Evolutionary conservation across 1,140 invertebrate genomes (phyloP).

Genomic region (Arctopsyche grandis): DNA sequence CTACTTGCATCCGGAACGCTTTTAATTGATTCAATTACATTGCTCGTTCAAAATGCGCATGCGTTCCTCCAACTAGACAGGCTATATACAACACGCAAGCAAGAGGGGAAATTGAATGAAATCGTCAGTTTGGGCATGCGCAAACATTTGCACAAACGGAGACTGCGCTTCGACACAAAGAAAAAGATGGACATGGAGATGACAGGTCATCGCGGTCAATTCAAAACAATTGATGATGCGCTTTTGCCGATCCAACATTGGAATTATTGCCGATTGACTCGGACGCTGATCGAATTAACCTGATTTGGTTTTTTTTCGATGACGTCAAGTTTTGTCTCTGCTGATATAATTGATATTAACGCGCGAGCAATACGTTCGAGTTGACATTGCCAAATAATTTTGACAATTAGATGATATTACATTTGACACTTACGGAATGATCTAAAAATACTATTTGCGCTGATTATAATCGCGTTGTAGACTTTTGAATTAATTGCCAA

Average conservation of each 20-base stretch:
- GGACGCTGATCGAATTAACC: slow-evolving; percentile 38
- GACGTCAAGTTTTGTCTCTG: background rate
- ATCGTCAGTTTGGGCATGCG: too few species aligned
- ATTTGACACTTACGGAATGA: background rate
- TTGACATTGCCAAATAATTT: slow-evolving; percentile 38
- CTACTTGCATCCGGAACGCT: slow-evolving; percentile 26
- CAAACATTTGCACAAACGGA: too few species aligned
- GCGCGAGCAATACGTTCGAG: background rate
- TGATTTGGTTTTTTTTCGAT: slow-evolving; percentile 34
- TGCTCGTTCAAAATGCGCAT: background rate
- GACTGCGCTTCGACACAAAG: too few species aligned
- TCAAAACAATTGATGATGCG: slow-evolving; percentile 40
- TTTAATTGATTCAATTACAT: slow-evolving; percentile 42
- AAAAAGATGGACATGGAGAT: background rate
- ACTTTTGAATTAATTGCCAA: too few species aligned
- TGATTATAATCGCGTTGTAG: too few species aligned
- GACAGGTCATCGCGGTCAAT: slow-evolving; percentile 33
- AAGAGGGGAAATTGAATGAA: too few species aligned
- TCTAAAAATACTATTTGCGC: too few species aligned
- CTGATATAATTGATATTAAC: slow-evolving; percentile 17
- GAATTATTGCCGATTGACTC: slow-evolving; percentile 41
- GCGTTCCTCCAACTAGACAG: too few species aligned
- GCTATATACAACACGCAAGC: too few species aligned
- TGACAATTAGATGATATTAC: background rate
- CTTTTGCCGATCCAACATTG: slow-evolving; percentile 34